Evolutionary conservation across 2,113 vertebrate genomes (phyloP).

Genomic region (Alces alces): DNA sequence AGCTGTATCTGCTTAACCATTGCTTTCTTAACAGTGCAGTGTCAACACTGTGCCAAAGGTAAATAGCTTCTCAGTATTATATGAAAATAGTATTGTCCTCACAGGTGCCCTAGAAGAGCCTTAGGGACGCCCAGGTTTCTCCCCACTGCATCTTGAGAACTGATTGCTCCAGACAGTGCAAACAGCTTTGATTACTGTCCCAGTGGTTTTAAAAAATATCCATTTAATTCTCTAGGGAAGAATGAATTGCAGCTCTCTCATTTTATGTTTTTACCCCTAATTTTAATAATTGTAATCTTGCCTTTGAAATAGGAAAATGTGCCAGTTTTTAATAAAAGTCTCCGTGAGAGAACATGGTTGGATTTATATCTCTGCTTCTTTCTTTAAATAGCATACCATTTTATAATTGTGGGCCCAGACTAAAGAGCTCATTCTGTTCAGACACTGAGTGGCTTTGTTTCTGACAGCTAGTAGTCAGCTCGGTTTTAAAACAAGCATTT

Average conservation of each 20-base stretch:
- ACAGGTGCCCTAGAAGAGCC: neutral
- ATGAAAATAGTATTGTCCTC: slow-evolving; percentile 18
- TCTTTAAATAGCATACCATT: slow-evolving; percentile 63
- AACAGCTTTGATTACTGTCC: neutral
- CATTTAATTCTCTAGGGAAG: neutral
- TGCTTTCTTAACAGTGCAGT: neutral
- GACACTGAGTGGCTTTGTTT: slow-evolving; percentile 63
- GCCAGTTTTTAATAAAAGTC: slow-evolving; percentile 4
- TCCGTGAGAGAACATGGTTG: slow-evolving; percentile 1
- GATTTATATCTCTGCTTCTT: slow-evolving; percentile 48
- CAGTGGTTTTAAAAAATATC: neutral
- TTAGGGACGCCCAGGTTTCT: neutral
- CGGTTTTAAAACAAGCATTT: slow-evolving; percentile 65
- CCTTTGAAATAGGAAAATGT: slow-evolving; percentile 49
- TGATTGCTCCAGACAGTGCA: neutral
- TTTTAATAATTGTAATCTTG: slow-evolving; percentile 33
- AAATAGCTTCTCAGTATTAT: neutral
- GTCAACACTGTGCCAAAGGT: neutral
- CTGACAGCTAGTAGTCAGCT: slow-evolving; percentile 64
- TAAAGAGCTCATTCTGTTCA: slow-evolving; percentile 63
- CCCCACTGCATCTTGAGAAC: neutral
- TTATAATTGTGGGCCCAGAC: slow-evolving; percentile 53
- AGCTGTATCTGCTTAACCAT: neutral
- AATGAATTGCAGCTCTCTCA: neutral
- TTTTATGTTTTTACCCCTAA: slow-evolving; percentile 3